Conservation (phyloP, 2,797 vertebrate species). For the Vireo griseus region DNA sequence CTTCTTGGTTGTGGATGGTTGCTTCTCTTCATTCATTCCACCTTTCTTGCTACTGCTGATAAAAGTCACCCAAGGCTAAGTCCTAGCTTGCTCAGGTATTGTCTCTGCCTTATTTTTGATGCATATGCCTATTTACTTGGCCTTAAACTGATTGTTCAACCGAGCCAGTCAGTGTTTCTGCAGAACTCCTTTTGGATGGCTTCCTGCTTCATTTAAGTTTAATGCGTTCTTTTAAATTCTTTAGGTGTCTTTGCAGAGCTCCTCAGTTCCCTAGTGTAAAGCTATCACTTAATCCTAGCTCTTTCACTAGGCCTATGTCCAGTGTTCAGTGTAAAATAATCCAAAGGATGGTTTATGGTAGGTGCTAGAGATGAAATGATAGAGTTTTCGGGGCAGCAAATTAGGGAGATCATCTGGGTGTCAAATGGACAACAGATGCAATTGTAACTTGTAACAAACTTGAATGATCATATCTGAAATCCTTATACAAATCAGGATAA, state of each 20-base stretch:
- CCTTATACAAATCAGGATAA: not conserved
- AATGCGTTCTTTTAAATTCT: not conserved
- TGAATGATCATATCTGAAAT: not conserved
- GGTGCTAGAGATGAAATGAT: not conserved
- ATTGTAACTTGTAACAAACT: not conserved
- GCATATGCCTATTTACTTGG: constrained; percentile 13
- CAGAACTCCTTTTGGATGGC: not conserved
- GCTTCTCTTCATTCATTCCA: not conserved
- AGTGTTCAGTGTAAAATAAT: not conserved
- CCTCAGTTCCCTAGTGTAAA: not conserved
- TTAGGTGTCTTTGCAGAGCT: constrained; percentile 11
- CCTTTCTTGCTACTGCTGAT: not conserved
- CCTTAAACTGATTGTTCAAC: not conserved
- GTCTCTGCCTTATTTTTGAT: not conserved
- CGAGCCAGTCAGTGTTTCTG: not conserved
- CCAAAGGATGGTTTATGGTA: not conserved
- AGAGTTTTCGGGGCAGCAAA: not conserved
- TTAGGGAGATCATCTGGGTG: not conserved
- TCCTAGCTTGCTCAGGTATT: not conserved
- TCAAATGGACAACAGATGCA: not conserved
- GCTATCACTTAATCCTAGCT: not conserved
- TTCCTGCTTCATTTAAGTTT: constrained; percentile 32
- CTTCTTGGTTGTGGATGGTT: not conserved
- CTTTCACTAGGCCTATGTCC: not conserved
- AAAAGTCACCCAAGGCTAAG: not conserved